phyloP scores from a whole-genome alignment of 2,888 invertebrate genomes.

The Agonopterix arenella region DNA sequence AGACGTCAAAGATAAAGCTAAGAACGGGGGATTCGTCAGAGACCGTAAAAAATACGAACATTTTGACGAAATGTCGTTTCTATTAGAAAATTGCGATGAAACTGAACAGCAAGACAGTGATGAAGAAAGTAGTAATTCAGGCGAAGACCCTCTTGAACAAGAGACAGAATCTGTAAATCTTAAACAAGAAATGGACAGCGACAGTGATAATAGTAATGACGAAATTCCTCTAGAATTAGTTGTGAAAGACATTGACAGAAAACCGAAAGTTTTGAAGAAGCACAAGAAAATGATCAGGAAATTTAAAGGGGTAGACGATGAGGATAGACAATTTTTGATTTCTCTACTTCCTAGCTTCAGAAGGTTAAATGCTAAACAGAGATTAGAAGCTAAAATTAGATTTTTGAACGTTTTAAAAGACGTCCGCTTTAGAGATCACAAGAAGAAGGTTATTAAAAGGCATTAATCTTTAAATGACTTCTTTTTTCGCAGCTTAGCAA shows the following conservation, averaged over 20 bases:
- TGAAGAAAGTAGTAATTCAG: no score
- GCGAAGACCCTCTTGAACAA: no score
- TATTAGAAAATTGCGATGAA: conserved; percentile 18
- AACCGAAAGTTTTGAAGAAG: background rate
- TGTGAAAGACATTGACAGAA: no score
- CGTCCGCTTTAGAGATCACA: conserved; percentile 16
- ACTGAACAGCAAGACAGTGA: conserved; percentile 1
- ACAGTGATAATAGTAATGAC: no score
- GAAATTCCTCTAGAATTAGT: no score
- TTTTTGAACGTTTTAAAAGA: conserved; percentile 40
- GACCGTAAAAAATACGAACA: conserved; percentile 40
- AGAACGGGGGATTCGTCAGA: conserved; percentile 20
- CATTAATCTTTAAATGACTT: no score
- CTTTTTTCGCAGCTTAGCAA: no score
- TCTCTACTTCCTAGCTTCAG: conserved; percentile 45
- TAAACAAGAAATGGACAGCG: no score
- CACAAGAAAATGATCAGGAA: background rate
- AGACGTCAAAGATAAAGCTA: conserved; percentile 19
- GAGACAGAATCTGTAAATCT: no score
- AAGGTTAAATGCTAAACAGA: conserved; percentile 36
- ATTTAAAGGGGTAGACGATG: conserved; percentile 34
- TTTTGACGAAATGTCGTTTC: conserved; percentile 35
- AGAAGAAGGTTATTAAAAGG: no score
- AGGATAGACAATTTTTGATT: conserved; percentile 45
- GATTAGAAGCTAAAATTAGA: conserved; percentile 46